phyloP scores from a whole-genome alignment of 2,888 invertebrate genomes.

The Stegana nigrithorax region DNA sequence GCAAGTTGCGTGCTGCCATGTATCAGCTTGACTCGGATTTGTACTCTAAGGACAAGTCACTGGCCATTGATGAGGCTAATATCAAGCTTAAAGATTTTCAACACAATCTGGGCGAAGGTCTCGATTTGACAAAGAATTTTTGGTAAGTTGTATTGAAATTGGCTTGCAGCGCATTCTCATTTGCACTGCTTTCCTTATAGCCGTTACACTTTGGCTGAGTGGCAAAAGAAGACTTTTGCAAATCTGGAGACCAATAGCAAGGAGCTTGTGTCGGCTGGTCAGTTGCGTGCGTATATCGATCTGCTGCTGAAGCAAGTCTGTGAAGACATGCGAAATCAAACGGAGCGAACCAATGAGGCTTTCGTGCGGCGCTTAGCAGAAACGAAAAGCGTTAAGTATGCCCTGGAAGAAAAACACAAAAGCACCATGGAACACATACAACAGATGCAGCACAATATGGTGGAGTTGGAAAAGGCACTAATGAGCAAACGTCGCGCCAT shows the following conservation, averaged over 20 bases:
- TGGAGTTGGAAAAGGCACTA: slow-evolving; percentile 81
- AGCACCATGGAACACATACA: slow-evolving; percentile 73
- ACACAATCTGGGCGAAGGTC: slow-evolving; percentile 77
- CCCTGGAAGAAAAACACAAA: slow-evolving; percentile 85
- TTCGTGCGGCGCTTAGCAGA: slow-evolving; percentile 83
- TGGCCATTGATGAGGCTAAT: slow-evolving; percentile 81
- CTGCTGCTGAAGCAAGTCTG: slow-evolving; percentile 83
- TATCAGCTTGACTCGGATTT: slow-evolving; percentile 87
- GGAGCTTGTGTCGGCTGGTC: slow-evolving; percentile 80
- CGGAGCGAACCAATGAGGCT: slow-evolving; percentile 81
- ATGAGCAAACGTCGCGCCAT: slow-evolving; percentile 85
- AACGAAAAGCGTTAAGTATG: slow-evolving; percentile 81
- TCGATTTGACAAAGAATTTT: slow-evolving; percentile 63
- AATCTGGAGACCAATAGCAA: slow-evolving; percentile 79
- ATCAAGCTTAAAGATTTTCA: slow-evolving; percentile 78
- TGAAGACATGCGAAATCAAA: slow-evolving; percentile 83
- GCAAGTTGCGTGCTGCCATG: slow-evolving; percentile 82
- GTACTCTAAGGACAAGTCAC: slow-evolving; percentile 83
- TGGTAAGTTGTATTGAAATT: slow-evolving; percentile 45
- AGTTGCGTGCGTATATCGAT: slow-evolving; percentile 83
- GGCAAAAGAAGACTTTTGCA: slow-evolving; percentile 78
- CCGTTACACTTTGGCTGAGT: slow-evolving; percentile 74
- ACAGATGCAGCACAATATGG: slow-evolving; percentile 84
- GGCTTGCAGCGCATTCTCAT: not conserved
- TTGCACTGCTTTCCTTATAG: not conserved